Percentiles rank a stretch among this genome's conserved stretches.
Evolutionary conservation across 2,888 invertebrate genomes (phyloP).

Genomic region (Agrypnus murinus): DNA sequence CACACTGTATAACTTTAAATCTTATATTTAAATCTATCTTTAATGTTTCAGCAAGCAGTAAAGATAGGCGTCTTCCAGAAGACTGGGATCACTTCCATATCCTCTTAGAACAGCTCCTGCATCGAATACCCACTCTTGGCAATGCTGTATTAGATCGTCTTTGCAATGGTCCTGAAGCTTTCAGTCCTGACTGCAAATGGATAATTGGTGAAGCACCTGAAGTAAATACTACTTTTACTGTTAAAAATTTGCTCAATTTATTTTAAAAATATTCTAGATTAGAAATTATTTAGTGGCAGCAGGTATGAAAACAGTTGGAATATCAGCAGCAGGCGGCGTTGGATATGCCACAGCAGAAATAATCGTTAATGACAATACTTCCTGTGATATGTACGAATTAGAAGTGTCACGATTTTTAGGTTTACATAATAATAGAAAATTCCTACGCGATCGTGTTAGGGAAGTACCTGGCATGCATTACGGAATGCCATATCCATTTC

Average conservation of each 20-base stretch:
- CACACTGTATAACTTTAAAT: too few species aligned
- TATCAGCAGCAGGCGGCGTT: conserved; percentile 96
- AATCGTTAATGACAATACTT: conserved; percentile 87
- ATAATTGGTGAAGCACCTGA: conserved; percentile 96
- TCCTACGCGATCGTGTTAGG: conserved; percentile 90
- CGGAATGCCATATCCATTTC: conserved; percentile 86
- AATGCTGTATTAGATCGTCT: conserved; percentile 85
- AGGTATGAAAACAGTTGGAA: conserved; percentile 97
- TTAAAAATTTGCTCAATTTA: too few species aligned
- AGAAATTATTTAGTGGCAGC: conserved; percentile 93
- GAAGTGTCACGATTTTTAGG: conserved; percentile 94
- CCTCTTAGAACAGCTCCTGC: conserved; percentile 88
- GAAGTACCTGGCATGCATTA: conserved; percentile 95
- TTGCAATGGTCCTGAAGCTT: conserved; percentile 93
- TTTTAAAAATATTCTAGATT: conserved; percentile 73
- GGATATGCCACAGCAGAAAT: conserved; percentile 92
- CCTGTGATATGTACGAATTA: conserved; percentile 89
- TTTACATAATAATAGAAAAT: conserved; percentile 95
- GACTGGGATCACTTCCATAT: conserved; percentile 99
- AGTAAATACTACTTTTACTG: too few species aligned
- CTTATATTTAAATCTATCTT: too few species aligned
- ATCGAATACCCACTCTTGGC: conserved; percentile 86
- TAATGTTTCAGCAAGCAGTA: conserved; percentile 72
- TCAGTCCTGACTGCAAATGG: conserved; percentile 98
- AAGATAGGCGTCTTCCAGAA: conserved; percentile 82